These are phyloP conservation scores for Pheosia tremula DNA, from an alignment of 2,888 invertebrate species.

Conservation along the genomic window DNA sequence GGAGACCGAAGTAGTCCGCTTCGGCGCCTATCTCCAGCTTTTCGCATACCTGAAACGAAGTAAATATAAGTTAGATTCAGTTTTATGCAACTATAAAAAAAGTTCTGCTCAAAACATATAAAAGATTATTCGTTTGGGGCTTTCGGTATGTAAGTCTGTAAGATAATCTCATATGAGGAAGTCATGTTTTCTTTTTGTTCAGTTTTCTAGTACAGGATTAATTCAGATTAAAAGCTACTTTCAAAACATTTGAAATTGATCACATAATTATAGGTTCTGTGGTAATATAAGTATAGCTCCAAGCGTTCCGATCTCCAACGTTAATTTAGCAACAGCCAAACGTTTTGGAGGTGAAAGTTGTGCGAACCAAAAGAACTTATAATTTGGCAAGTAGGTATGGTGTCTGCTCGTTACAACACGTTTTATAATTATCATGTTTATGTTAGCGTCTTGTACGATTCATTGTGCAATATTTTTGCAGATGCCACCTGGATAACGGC, in stretches of 20 bases:
- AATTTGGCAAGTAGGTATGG: constrained; percentile 29
- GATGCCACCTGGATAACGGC: no score
- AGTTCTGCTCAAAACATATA: no score
- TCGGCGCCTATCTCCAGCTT: constrained; percentile 92
- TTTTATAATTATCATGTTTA: background rate
- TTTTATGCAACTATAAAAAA: background rate
- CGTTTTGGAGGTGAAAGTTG: constrained; percentile 31
- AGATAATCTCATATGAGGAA: no score
- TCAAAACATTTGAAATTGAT: constrained; percentile 22
- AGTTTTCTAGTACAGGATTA: background rate
- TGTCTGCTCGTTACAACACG: background rate
- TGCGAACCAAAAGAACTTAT: constrained; percentile 28
- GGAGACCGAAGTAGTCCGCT: constrained; percentile 95
- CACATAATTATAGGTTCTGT: constrained; percentile 28
- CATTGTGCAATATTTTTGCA: no score
- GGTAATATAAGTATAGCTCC: constrained; percentile 4
- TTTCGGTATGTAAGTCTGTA: no score
- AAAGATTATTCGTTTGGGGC: no score
- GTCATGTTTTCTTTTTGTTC: no score
- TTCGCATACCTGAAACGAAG: constrained; percentile 90
- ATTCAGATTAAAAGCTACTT: background rate
- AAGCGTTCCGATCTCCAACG: background rate
- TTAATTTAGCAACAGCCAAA: constrained; percentile 23
- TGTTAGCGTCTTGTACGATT: background rate
- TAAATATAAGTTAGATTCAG: background rate